A percentile compares a stretch with the other conserved stretches of the same genome.
Evolutionary conservation across 1,140 invertebrate genomes (phyloP).

Genomic region (Lethrus apterus): DNA sequence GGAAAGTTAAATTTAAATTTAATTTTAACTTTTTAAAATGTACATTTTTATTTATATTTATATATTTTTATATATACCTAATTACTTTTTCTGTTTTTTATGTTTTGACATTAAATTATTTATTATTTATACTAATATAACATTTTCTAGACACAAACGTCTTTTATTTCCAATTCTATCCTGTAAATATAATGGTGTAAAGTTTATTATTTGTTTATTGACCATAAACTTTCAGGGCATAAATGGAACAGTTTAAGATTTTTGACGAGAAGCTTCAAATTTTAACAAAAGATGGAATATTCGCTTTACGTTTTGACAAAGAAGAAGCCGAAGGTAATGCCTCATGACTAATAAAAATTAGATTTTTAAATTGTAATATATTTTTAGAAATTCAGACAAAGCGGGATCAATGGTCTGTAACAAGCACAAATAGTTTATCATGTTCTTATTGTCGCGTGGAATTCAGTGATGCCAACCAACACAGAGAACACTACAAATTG

Average conservation of each 20-base stretch:
- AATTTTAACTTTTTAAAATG: too few species aligned
- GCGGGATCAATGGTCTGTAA: slow-evolving; percentile 11
- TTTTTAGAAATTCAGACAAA: slow-evolving; percentile 9
- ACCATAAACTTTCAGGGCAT: too few species aligned
- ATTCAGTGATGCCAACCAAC: slow-evolving; percentile 45
- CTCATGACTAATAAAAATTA: background rate
- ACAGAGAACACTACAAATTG: slow-evolving; percentile 56
- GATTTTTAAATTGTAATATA: slow-evolving; percentile 2
- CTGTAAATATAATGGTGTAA: too few species aligned
- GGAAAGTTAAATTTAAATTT: too few species aligned
- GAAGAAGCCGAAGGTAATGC: slow-evolving; percentile 11
- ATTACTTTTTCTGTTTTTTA: too few species aligned
- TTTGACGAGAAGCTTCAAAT: slow-evolving; percentile 29
- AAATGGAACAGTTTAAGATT: slow-evolving; percentile 17
- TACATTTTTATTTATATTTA: too few species aligned
- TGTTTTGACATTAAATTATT: too few species aligned
- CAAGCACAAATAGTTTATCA: slow-evolving; percentile 41
- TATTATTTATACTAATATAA: too few species aligned
- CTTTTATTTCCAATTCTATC: too few species aligned
- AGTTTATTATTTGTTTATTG: too few species aligned
- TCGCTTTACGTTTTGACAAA: slow-evolving; percentile 25
- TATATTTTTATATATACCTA: too few species aligned
- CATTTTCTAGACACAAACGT: too few species aligned
- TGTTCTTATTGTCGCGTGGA: slow-evolving; percentile 50
- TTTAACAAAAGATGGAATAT: slow-evolving; percentile 23